Base-by-base conservation (phyloP, 2,888 invertebrate species). In the Osmoderma eremita region DNA sequence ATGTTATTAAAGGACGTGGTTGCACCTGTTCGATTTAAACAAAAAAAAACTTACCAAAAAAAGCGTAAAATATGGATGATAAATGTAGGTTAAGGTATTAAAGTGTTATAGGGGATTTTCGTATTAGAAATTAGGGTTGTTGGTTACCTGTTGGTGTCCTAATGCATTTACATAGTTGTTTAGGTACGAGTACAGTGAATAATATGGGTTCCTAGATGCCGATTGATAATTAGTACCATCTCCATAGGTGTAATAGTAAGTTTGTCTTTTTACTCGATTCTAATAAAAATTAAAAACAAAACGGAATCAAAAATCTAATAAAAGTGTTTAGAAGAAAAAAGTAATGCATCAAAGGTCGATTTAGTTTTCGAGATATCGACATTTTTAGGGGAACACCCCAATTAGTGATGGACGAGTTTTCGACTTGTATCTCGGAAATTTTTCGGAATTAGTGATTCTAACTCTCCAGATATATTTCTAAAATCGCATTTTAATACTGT, bases 1-100 rank as follows among this genome's bases (percentile, higher is more conserved):
- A 83, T 3, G 88, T 86, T 56, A 89, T 87, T 64, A 89, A 77
- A 0, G 88, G 88, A 69, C 84, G 83, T 0, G 87, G 81, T 73
- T 83, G 62, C 3, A 68, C 66, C 68, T 68, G 42, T 13, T 53
- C 45, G 6, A 36, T 51, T 38, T 4, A 30, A 30, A 30, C 30
- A 5, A 8, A 1, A 6, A 30, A 30, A 30, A 30, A 6, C 3
- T 24, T 24, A n/a, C n/a, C n/a, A n/a, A n/a, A n/a, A n/a, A n/a
- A n/a, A n/a, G n/a, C n/a, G n/a, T n/a, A n/a, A n/a, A n/a, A n/a
- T n/a, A 30, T 30, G 30, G 6, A 30, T 24, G 24, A 30, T 30
- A 4, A 6, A 30, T 6, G 18, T 17, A 50, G 50, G 12, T 50
- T 24, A 50, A 20, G 50, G 18, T 24, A 13, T 50, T 30, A 50